Base-by-base conservation (phyloP, 1,140 invertebrate genomes). In the Drosophila sproati region DNA sequence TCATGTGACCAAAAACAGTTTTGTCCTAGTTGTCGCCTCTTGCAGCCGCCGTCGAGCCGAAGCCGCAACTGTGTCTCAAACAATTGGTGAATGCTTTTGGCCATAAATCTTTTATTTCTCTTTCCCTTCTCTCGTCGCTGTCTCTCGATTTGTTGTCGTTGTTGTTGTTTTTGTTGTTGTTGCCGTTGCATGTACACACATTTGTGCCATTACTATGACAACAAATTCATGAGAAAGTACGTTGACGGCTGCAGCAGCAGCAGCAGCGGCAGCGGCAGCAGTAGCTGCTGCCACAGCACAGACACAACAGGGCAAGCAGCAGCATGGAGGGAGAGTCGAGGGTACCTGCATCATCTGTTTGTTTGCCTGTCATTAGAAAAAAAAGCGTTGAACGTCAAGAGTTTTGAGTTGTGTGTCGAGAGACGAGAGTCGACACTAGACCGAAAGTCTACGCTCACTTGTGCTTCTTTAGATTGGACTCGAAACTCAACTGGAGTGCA, bases 401-500 rank as follows among this genome's bases (percentile, higher is more conserved):
- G 64, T 73, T 45, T 41, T 48, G 56, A 73, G 61, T 48, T 67
- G 63, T 81, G 51, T 57, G 67, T 81, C 50, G 78, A 41, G 61
- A 55, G 63, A 50, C 12, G 62, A 61, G 64, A 64, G 80, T 78
- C 71, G 82, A 87, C 82, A 87, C 82, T 87, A 87, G 82, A 87
- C 82, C 83, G 85, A 87, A 87, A 87, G 83, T 87, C 82, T 88
- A 78, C 82, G 82, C 77, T 87, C 82, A 87, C 82, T 87, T 87
- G 82, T 87, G 82, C 82, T 87, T 87, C 82, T 87, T 87, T 87
- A 88, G 82, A 87, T 87, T 87, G 82, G 85, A 88, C 82, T 87
- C 80, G 82, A 87, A 87, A 88, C 85, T 88, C 83, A 87, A 76
- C 77, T 87, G 80, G 83, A 87, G 82, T 87, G 83, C 83, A 87